Percentiles rank a stretch among this genome's conserved stretches.
Conservation (phyloP, 2,797 vertebrate species). For the Allobates femoralis region DNA sequence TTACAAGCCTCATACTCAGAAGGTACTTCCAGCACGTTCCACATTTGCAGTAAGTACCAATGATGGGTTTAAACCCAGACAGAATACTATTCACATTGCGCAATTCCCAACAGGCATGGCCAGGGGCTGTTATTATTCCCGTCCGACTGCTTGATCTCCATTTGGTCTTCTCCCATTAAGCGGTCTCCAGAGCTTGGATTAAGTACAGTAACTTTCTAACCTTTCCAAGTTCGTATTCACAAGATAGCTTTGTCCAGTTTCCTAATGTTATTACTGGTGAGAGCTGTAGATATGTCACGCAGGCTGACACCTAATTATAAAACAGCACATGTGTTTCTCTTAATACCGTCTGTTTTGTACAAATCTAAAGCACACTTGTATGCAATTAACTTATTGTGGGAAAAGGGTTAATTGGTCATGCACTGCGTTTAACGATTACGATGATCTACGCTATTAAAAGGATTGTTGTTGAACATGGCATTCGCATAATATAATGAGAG, state of each 20-base stretch:
- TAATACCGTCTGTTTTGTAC: conserved; percentile 34
- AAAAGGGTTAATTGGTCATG: conserved; percentile 45
- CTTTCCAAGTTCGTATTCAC: conserved; percentile 51
- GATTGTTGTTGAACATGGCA: neutral
- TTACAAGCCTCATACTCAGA: conserved; percentile 32
- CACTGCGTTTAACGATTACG: conserved; percentile 12
- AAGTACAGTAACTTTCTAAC: conserved; percentile 42
- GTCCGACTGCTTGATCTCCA: conserved; percentile 43
- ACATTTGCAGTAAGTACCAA: conserved; percentile 6
- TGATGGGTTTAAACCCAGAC: conserved; percentile 39
- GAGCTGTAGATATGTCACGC: conserved; percentile 54
- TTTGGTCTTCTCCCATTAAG: conserved; percentile 51
- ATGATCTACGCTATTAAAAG: conserved; percentile 34
- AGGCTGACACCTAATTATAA: conserved; percentile 58
- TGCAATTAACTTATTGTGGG: neutral
- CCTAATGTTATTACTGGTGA: conserved; percentile 57
- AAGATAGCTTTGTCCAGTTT: conserved; percentile 38
- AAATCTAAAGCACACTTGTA: conserved; percentile 38
- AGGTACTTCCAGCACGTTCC: conserved; percentile 18
- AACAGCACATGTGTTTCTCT: conserved; percentile 51
- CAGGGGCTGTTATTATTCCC: conserved; percentile 52
- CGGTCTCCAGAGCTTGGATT: conserved; percentile 46
- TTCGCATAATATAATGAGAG: neutral
- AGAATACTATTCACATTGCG: conserved; percentile 34
- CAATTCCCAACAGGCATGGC: conserved; percentile 37